Evolutionary conservation across 1,140 invertebrate genomes (phyloP).

Genomic region (Colletes gigas): DNA sequence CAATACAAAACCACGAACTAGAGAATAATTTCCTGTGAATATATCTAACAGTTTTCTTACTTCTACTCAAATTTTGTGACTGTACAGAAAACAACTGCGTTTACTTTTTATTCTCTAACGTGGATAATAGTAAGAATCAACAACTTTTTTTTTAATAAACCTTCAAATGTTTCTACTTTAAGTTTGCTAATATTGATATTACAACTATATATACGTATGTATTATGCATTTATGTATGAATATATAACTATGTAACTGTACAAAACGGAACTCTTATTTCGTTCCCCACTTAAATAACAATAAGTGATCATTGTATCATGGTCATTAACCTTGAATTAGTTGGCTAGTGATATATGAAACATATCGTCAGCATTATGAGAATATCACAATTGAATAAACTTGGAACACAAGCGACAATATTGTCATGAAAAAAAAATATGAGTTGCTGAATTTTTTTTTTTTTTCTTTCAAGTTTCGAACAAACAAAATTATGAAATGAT

Average conservation of each 20-base stretch:
- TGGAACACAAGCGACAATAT: neutral
- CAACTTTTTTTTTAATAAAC: conserved; percentile 68
- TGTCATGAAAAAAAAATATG: neutral
- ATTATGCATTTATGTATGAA: conserved; percentile 65
- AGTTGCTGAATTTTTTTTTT: neutral
- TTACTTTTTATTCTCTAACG: conserved; percentile 61
- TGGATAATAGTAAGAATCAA: conserved; percentile 73
- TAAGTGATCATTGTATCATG: conserved; percentile 49
- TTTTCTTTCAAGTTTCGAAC: neutral
- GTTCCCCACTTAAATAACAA: conserved; percentile 61
- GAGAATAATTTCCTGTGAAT: conserved; percentile 45
- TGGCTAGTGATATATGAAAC: conserved; percentile 50
- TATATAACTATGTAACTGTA: conserved; percentile 74
- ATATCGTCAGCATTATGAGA: conserved; percentile 60
- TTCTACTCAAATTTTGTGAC: conserved; percentile 65
- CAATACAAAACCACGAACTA: conserved; percentile 60
- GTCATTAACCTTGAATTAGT: conserved; percentile 51
- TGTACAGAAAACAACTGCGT: conserved; percentile 72
- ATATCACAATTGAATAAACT: conserved; percentile 27
- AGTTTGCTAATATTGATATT: conserved; percentile 68
- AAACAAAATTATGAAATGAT: neutral
- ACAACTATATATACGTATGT: conserved; percentile 68
- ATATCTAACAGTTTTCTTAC: conserved; percentile 62
- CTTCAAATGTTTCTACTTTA: conserved; percentile 69
- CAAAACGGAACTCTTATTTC: conserved; percentile 66